phyloP scores from a whole-genome alignment of 2,113 vertebrate species.

The Halichoeres trimaculatus region DNA sequence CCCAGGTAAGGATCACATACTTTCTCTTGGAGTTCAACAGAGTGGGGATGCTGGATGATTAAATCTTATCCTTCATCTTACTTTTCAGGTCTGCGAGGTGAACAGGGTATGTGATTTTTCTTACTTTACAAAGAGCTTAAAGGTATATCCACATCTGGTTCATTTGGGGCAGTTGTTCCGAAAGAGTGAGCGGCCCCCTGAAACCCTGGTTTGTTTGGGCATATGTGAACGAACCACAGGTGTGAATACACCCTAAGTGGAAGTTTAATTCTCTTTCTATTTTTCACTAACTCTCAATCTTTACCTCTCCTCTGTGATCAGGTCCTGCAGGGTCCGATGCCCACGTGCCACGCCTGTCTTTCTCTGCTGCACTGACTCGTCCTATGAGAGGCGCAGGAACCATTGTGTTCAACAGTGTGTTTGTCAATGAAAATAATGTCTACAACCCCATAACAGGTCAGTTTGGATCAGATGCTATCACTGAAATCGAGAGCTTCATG shows the following conservation, averaged over 20 bases:
- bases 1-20: conserved; percentile 82
- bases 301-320: conserved; percentile 56
- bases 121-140: not conserved
- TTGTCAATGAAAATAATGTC: conserved; percentile 88
- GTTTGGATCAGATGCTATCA: not conserved
- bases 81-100: conserved; percentile 87
- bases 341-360: conserved; percentile 85
- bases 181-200: too few relatives aligned
- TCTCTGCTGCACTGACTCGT: conserved; percentile 90
- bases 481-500: not conserved
- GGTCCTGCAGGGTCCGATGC: conserved; percentile 86
- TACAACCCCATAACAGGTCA: conserved; percentile 89
- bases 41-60: not conserved
- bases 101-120: conserved; percentile 84
- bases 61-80: conserved; percentile 49
- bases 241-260: too few relatives aligned
- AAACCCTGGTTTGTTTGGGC: too few relatives aligned
- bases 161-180: too few relatives aligned
- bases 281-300: conserved; percentile 13
- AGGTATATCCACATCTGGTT: too few relatives aligned
- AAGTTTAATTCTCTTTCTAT: not conserved
- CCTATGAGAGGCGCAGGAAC: conserved; percentile 85
- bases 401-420: conserved; percentile 88
- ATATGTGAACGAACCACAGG: too few relatives aligned
- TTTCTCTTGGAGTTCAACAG: not conserved